Percentiles rank a stretch among this genome's conserved stretches.
Evolutionary conservation across 1,140 invertebrate species (phyloP).

Genomic region (Orchestia grillus): DNA sequence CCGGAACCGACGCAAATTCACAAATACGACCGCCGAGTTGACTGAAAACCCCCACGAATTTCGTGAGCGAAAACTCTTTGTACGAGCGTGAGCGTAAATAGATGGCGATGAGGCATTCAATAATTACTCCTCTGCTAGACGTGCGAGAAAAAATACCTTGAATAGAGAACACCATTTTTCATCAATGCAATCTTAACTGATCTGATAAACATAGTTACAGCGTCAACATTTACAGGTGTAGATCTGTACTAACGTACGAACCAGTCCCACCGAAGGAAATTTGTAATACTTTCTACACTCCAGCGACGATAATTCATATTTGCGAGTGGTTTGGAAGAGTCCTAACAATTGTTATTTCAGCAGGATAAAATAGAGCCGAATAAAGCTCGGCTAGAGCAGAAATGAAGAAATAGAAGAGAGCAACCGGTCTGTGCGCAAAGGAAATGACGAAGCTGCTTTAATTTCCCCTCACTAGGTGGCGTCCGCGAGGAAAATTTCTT

Average conservation of each 20-base stretch:
- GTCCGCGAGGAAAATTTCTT: background rate
- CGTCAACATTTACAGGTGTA: too few species aligned
- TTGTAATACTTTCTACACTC: background rate
- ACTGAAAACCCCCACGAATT: too few species aligned
- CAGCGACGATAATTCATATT: background rate
- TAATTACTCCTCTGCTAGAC: too few species aligned
- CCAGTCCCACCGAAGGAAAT: background rate
- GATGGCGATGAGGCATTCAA: too few species aligned
- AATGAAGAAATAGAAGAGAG: background rate
- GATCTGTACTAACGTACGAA: background rate
- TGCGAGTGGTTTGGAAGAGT: background rate
- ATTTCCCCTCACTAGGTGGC: background rate
- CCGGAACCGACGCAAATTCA: too few species aligned
- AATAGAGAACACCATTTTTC: background rate
- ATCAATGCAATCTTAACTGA: background rate
- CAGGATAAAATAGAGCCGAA: background rate
- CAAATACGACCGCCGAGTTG: too few species aligned
- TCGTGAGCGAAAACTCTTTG: too few species aligned
- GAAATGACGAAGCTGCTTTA: background rate
- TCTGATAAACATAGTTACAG: background rate
- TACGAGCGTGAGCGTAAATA: too few species aligned
- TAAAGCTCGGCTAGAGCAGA: background rate
- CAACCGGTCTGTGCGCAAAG: background rate
- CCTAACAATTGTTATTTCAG: background rate
- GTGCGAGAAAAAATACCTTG: too few species aligned